Percentiles rank a stretch among this genome's conserved stretches.
Evolutionary conservation across 2,113 vertebrate genomes (phyloP).

Genomic region (Hoplias malabaricus): DNA sequence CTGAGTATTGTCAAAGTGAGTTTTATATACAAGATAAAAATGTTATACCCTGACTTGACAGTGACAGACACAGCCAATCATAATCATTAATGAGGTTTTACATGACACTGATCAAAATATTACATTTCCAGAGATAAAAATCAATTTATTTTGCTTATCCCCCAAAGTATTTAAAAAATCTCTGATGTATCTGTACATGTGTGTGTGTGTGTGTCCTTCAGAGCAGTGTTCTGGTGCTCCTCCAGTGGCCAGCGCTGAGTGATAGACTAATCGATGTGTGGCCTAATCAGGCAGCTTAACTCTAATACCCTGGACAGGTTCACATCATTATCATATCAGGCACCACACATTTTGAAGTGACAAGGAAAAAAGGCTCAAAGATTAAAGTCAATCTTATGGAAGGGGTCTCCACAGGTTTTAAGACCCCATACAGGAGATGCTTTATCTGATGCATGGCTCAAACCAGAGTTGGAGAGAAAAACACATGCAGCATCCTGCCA

Average conservation of each 20-base stretch:
- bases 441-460: constrained; percentile 44
- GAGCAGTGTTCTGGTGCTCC: constrained; percentile 38
- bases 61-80: no score
- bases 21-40: no score
- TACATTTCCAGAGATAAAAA: no score
- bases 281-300: constrained; percentile 79
- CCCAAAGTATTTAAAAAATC: background rate
- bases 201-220: constrained; percentile 29
- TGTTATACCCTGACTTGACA: no score
- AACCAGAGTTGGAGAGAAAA: constrained; percentile 14
- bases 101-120: no score
- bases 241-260: constrained; percentile 61
- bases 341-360: constrained; percentile 71
- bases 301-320: constrained; percentile 77
- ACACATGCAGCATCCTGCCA: constrained; percentile 5
- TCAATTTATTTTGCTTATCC: background rate
- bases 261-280: constrained; percentile 74
- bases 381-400: constrained; percentile 72
- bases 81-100: no score
- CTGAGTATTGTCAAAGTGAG: no score
- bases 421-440: constrained; percentile 48
- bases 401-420: constrained; percentile 58
- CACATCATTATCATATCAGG: constrained; percentile 81
- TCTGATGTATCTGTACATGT: background rate
- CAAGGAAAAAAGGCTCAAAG: constrained; percentile 69